Conservation (phyloP, 2,797 vertebrate species). For the Alosa sapidissima region DNA sequence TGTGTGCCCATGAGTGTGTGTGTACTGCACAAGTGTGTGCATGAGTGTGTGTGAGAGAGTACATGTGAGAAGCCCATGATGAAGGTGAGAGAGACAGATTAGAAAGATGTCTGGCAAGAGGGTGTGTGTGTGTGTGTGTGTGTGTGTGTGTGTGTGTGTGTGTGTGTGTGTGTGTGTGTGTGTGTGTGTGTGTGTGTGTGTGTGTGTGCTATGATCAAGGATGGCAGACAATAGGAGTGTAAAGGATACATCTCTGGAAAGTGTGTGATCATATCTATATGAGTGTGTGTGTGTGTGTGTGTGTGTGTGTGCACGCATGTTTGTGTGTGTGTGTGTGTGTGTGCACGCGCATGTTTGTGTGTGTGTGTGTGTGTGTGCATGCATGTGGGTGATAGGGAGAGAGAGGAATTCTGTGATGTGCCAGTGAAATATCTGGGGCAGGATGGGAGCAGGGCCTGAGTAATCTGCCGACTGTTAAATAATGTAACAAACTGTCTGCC, state of each 20-base stretch:
- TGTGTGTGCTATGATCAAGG: background rate
- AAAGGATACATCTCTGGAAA: slow-evolving; percentile 9
- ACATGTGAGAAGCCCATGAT: background rate
- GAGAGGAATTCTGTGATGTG: slow-evolving; percentile 31
- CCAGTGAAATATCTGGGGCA: slow-evolving; percentile 13
- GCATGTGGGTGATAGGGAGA: background rate
- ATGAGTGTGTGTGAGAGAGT: background rate
- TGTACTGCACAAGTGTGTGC: background rate
- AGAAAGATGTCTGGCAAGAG: background rate
- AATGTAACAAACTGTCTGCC: slow-evolving; percentile 20
- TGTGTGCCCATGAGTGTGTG: background rate
- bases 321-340: slow-evolving; percentile 25
- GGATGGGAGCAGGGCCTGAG: background rate
- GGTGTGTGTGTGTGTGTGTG: background rate
- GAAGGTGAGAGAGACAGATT: background rate
- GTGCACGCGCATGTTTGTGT: slow-evolving; percentile 37
- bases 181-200: background rate
- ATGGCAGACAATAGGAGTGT: background rate
- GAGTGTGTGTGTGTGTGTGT: background rate
- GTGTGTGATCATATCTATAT: background rate
- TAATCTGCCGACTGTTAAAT: slow-evolving; percentile 17
- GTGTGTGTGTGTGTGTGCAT: slow-evolving; percentile 1
- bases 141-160: background rate
- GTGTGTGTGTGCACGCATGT: background rate
- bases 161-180: background rate